Evolutionary conservation across 2,113 vertebrate species (phyloP).

Genomic region (Erythrolamprus reginae): DNA sequence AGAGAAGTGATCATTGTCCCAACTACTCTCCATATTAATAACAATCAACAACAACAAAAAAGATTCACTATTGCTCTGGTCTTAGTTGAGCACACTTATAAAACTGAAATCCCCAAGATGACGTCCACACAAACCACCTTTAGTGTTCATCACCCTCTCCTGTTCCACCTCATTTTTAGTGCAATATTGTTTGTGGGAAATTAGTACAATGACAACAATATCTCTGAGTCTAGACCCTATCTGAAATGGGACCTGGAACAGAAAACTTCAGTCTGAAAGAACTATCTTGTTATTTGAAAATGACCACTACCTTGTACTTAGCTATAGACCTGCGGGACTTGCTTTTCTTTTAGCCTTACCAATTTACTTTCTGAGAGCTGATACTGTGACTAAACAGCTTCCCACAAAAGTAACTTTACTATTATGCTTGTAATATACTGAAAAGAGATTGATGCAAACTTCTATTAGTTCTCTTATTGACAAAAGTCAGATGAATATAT

Average conservation of each 20-base stretch:
- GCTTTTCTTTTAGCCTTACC: background rate
- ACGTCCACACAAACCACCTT: background rate
- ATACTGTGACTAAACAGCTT: background rate
- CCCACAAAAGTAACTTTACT: background rate
- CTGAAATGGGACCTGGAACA: background rate
- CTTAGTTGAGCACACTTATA: background rate
- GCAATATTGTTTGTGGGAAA: background rate
- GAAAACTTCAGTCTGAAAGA: background rate
- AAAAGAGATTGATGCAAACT: background rate
- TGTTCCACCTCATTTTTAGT: background rate
- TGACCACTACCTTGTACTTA: background rate
- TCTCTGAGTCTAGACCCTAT: background rate
- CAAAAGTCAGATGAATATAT: background rate
- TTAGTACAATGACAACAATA: background rate
- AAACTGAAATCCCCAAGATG: background rate
- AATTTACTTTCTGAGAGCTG: background rate
- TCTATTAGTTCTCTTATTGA: background rate
- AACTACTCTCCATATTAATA: background rate
- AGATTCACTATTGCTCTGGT: background rate
- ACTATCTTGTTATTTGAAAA: background rate
- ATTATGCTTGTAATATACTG: background rate
- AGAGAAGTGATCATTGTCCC: constrained; percentile 14
- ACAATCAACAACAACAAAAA: background rate
- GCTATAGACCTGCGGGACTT: background rate
- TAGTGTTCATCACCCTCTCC: background rate